Conservation (phyloP, 2,888 invertebrate species). For the Oxycera nigricornis region DNA sequence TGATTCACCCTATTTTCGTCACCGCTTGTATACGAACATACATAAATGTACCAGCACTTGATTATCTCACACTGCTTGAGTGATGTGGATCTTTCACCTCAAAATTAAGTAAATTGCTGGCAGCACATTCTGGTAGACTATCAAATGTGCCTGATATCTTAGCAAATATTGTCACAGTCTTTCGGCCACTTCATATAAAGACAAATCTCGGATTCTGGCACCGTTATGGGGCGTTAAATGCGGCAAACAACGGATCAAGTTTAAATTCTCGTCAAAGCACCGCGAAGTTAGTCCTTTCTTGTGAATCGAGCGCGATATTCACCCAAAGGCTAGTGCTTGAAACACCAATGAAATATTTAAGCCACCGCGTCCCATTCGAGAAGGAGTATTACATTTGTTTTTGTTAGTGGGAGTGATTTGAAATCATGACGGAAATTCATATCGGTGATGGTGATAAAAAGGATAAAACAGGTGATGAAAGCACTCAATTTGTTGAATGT, state of each 20-base stretch:
- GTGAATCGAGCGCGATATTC: background rate
- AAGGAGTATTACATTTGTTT: constrained; percentile 1
- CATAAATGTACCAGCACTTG: background rate
- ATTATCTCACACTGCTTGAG: background rate
- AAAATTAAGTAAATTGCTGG: background rate
- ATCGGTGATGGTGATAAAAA: background rate
- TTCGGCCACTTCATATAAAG: constrained; percentile 18
- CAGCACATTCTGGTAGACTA: background rate
- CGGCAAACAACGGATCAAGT: background rate
- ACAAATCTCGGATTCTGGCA: background rate
- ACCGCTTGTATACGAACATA: too few relatives aligned
- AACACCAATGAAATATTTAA: constrained; percentile 8
- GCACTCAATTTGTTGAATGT: background rate
- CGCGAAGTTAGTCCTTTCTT: background rate
- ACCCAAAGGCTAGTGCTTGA: background rate
- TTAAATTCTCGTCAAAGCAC: background rate
- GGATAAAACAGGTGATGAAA: constrained; percentile 13
- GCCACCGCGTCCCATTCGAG: background rate
- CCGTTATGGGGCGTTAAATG: background rate
- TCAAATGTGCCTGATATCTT: constrained; percentile 20
- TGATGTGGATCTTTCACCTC: background rate
- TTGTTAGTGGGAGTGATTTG: background rate
- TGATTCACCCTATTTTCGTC: too few relatives aligned
- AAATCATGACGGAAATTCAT: constrained; percentile 9
- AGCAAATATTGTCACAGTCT: constrained; percentile 7